Base-by-base conservation (phyloP, 2,113 vertebrate genomes). In the Fulica atra region DNA sequence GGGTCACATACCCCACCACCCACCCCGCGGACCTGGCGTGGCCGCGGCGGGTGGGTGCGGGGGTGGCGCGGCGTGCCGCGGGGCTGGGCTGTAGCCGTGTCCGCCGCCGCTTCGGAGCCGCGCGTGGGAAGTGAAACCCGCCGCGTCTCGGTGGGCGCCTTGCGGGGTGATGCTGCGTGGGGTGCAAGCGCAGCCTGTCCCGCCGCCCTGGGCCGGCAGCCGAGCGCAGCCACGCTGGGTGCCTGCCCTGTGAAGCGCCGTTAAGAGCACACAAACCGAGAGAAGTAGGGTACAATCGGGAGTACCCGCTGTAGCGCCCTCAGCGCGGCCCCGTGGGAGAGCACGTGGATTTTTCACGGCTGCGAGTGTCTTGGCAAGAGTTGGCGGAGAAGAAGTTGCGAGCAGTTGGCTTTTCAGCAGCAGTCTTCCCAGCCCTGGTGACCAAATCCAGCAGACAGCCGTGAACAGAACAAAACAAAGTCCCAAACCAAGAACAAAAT, bases 131-230 rank as follows among this genome's bases (percentile, higher is more conserved):
- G 48, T 5, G 57, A 7, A 33, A 7, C 5, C 18, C 33, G 51
- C 5, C 36, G 0, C 16, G 53, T 14, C 44, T 5, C 2, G 44
- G 1, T 9, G 53, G 1, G 11, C 24, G 3, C 8, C 25, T 6
- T 5, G 46, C 4, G 38, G 31, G 3, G 53, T 6, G 29, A 7
- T 42, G 3, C 35, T 1, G 66, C 13, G 51, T 1, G 38, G 44
- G 29, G 12, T 8, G 26, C 12, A 18, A 26, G 9, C 1, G 50
- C 18, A 3, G 50, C 35, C 44, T 46, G 44, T 16, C 44, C 44
- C 44, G 44, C 44, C 44, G 44, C 44, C 44, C 44, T 16, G 17
- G 44, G 44, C 44, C 44, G 17, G 44, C 44, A 46, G 44, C 44
- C 44, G 44, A 19, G 44, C 17, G 44, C 44, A 46, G 44, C 44